Evolutionary conservation across 2,113 vertebrate species (phyloP), one percentile per base, ranked within the genome.

Genomic region (Microtus ochrogaster): DNA sequence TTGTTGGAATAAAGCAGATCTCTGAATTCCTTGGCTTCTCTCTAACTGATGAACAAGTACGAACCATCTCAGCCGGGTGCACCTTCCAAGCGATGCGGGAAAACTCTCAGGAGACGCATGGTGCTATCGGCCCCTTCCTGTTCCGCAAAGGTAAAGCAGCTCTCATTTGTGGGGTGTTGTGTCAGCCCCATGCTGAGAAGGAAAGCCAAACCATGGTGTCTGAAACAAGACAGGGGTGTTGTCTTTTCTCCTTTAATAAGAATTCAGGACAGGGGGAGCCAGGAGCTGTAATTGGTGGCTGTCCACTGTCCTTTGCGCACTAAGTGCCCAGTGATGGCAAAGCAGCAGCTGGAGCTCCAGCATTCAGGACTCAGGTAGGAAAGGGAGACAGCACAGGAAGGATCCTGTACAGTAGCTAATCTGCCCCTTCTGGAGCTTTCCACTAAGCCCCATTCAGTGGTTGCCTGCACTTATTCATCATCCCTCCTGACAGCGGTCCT

Each of bases 1-100:
- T 47, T 0, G 26, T 91, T 66, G 98, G 95, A 70, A 30, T 99
- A 81, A 96, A 98, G 93, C 95, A 98, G 94, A 98, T 98, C 52
- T 90, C 97, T 41, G 92, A 91, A 9, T 99, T 99, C 98, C 98
- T 98, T 11, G 97, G 97, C 61, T 97, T 98, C 49, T 94, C 44
- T 88, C 78, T 97, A 36, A 97, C 97, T 39, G 98, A 97, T 21
- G 98, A 98, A 91, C 98, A 98, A 97, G 96, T 99, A 39, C 87
- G 77, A 7, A 52, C 92, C 73, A 65, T 99, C 91, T 92, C 98
- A 0, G 94, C 97, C 3, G 96, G 72, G 10, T 98, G 98, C 77
- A 97, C 93, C 2, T 99, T 99, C 76, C 97, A 39, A 10, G 97
- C 98, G 33, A 99, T 98, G 99, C 98, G 91, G 76, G 76, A 96